These are phyloP conservation scores for Caenorhabditis imperialis DNA, from an alignment of 2,888 invertebrate species.

Conservation along the genomic window DNA sequence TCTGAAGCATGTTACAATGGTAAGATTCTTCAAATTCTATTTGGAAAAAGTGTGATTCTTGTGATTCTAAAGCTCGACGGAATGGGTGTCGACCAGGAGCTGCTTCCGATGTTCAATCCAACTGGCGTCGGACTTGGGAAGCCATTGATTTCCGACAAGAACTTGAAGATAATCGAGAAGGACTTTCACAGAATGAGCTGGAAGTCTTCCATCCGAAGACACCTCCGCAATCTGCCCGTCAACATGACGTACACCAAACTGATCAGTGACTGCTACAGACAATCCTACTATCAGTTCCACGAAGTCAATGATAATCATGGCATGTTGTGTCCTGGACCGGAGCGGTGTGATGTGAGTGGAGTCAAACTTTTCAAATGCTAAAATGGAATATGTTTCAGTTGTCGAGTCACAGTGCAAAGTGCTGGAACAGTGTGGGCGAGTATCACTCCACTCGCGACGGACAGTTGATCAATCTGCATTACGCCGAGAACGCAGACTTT, in stretches of 20 bases:
- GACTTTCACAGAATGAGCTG: slow-evolving; percentile 55
- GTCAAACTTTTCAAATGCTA: too few relatives aligned
- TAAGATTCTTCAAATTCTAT: too few relatives aligned
- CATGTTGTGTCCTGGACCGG: slow-evolving; percentile 58
- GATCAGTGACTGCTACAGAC: slow-evolving; percentile 42
- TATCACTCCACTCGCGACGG: slow-evolving; percentile 52
- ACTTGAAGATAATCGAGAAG: slow-evolving; percentile 39
- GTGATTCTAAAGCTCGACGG: slow-evolving; percentile 47
- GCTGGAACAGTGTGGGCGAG: slow-evolving; percentile 54
- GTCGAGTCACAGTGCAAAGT: slow-evolving; percentile 11
- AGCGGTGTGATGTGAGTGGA: slow-evolving; percentile 55
- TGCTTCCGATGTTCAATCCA: slow-evolving; percentile 17
- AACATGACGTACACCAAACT: slow-evolving; percentile 27
- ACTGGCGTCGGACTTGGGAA: background rate
- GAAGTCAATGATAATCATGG: slow-evolving; percentile 11
- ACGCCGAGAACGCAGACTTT: slow-evolving; percentile 42
- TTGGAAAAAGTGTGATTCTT: too few relatives aligned
- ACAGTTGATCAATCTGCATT: slow-evolving; percentile 48
- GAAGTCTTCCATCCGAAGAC: slow-evolving; percentile 40
- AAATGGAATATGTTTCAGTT: too few relatives aligned
- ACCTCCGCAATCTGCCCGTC: slow-evolving; percentile 28
- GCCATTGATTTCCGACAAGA: slow-evolving; percentile 36
- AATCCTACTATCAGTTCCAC: slow-evolving; percentile 39
- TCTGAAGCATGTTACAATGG: slow-evolving; percentile 47
- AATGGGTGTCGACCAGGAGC: slow-evolving; percentile 27